A percentile compares a stretch with the other conserved stretches of the same genome.
Conservation (phyloP, 2,888 invertebrate species). For the Geophilus truncorum region DNA sequence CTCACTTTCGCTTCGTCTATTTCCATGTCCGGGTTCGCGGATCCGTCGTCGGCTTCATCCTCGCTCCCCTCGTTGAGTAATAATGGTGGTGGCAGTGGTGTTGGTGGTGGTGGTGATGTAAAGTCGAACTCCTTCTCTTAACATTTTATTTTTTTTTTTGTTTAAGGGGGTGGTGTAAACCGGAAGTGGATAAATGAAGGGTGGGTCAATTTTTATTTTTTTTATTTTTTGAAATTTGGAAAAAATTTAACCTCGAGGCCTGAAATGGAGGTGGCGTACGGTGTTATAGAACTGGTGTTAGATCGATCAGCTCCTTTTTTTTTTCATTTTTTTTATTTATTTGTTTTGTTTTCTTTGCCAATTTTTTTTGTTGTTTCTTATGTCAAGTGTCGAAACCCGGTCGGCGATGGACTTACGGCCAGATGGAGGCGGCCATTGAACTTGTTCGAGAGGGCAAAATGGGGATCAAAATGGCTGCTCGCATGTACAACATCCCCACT, state of each 20-base stretch:
- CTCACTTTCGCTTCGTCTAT: background rate
- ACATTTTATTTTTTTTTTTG: background rate
- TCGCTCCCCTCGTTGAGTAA: background rate
- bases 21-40: background rate
- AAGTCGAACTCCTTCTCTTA: background rate
- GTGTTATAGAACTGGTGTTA: background rate
- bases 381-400: background rate
- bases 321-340: background rate
- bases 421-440: constrained; percentile 37
- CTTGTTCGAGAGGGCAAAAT: constrained; percentile 33
- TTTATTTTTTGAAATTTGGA: background rate
- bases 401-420: constrained; percentile 29
- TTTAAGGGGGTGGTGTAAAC: background rate
- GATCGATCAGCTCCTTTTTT: background rate
- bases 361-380: background rate
- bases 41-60: background rate
- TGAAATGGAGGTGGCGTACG: background rate
- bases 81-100: background rate
- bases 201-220: background rate
- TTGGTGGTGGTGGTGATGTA: background rate
- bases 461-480: constrained; percentile 46
- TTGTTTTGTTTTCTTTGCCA: background rate
- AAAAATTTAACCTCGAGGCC: no score
- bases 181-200: background rate
- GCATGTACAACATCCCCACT: constrained; percentile 47